Evolutionary conservation across 2,888 invertebrate genomes (phyloP).

Genomic region (Ariolimax columbianus): DNA sequence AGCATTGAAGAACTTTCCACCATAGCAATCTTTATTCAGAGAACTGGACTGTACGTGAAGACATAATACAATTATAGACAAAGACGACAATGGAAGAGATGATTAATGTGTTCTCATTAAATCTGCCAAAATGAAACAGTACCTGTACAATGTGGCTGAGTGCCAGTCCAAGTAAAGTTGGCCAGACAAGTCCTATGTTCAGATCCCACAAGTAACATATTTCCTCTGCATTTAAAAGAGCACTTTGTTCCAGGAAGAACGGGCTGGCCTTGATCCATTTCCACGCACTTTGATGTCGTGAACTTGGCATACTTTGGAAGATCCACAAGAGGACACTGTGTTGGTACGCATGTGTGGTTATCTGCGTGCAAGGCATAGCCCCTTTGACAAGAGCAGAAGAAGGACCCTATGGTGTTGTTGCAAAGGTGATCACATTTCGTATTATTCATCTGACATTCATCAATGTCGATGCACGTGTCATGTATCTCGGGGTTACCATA

Average conservation of each 20-base stretch:
- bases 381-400: conserved; percentile 58
- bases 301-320: conserved; percentile 35
- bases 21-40: no score
- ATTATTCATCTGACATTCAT: conserved; percentile 59
- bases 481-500: conserved; percentile 54
- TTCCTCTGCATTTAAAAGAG: conserved; percentile 44
- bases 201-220: conserved; percentile 33
- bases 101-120: no score
- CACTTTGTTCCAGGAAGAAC: conserved; percentile 50
- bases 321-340: conserved; percentile 42
- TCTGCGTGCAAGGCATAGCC: conserved; percentile 53
- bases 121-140: not conserved
- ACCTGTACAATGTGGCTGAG: conserved; percentile 41
- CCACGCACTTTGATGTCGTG: conserved; percentile 9
- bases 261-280: conserved; percentile 41
- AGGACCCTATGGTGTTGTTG: conserved; percentile 60
- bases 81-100: no score
- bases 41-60: no score
- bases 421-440: conserved; percentile 61
- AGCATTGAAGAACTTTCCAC: no score
- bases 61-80: no score
- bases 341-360: conserved; percentile 52
- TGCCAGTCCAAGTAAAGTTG: conserved; percentile 52
- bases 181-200: conserved; percentile 45
- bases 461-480: conserved; percentile 52